These are phyloP conservation scores for Venustoraphidia nigricollis DNA, from an alignment of 2,888 invertebrate species.

Conservation along the genomic window DNA sequence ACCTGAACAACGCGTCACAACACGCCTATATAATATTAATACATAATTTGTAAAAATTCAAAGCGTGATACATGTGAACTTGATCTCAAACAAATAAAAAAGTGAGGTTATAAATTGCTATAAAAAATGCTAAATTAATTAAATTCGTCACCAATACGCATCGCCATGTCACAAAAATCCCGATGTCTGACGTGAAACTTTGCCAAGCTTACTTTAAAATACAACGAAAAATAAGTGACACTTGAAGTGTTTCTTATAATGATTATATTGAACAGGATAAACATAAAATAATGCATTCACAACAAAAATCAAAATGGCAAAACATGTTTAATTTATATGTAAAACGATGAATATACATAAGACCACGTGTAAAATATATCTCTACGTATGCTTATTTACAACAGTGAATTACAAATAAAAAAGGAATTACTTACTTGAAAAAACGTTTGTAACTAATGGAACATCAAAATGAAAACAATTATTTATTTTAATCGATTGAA, in stretches of 20 bases:
- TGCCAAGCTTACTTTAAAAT: not conserved
- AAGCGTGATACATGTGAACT: not conserved
- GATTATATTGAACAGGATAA: too few relatives aligned
- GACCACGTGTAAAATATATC: slow-evolving; percentile 5
- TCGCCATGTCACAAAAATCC: not conserved
- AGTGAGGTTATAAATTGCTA: not conserved
- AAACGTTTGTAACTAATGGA: slow-evolving; percentile 3
- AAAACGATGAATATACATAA: not conserved
- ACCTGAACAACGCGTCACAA: not conserved
- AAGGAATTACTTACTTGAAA: slow-evolving; percentile 4
- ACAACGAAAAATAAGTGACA: not conserved
- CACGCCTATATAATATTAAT: not conserved
- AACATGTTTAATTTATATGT: not conserved
- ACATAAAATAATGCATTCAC: too few relatives aligned
- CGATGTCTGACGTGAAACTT: not conserved
- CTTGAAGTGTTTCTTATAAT: too few relatives aligned
- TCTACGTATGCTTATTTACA: not conserved
- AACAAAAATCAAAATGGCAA: too few relatives aligned
- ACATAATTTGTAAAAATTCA: not conserved
- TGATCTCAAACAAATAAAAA: not conserved
- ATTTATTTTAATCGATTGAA: not conserved
- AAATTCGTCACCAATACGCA: not conserved
- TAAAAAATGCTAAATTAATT: not conserved
- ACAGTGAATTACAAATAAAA: not conserved
- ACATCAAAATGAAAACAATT: slow-evolving; percentile 1